phyloP scores from a whole-genome alignment of 2,888 invertebrate species.

The Drosophila meridionalis region DNA sequence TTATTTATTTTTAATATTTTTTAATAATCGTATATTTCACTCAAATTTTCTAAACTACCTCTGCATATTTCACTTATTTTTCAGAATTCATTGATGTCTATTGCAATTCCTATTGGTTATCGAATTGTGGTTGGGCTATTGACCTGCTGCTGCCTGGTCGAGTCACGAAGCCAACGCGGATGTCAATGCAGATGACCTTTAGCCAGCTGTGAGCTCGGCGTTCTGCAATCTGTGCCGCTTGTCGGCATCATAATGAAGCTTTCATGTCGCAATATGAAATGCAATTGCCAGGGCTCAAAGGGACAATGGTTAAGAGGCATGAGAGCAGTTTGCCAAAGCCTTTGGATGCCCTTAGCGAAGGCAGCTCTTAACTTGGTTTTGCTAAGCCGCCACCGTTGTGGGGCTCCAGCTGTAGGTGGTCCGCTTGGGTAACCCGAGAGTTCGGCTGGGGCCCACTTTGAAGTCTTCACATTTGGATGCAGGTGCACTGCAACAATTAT shows the following conservation, averaged over 20 bases:
- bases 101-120: background rate
- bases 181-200: conserved; percentile 42
- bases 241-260: conserved; percentile 25
- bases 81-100: background rate
- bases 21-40: background rate
- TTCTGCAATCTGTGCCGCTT: conserved; percentile 38
- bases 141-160: conserved; percentile 35
- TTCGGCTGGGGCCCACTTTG: conserved; percentile 19
- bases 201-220: conserved; percentile 33
- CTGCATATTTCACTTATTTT: background rate
- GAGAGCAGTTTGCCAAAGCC: conserved; percentile 14
- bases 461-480: conserved; percentile 47
- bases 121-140: conserved; percentile 53
- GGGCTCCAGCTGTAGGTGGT: conserved; percentile 34
- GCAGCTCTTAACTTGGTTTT: conserved; percentile 6
- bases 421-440: conserved; percentile 62
- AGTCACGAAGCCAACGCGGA: conserved; percentile 42
- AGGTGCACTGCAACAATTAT: conserved; percentile 69
- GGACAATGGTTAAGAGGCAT: conserved; percentile 6
- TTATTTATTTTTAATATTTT: too few relatives aligned
- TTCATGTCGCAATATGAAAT: conserved; percentile 24
- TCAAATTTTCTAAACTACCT: background rate
- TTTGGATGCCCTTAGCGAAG: conserved; percentile 7
- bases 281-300: conserved; percentile 8
- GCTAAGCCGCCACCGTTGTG: conserved; percentile 26